Base-by-base conservation (phyloP, 2,113 vertebrate genomes). In the Oryzias melastigma region DNA sequence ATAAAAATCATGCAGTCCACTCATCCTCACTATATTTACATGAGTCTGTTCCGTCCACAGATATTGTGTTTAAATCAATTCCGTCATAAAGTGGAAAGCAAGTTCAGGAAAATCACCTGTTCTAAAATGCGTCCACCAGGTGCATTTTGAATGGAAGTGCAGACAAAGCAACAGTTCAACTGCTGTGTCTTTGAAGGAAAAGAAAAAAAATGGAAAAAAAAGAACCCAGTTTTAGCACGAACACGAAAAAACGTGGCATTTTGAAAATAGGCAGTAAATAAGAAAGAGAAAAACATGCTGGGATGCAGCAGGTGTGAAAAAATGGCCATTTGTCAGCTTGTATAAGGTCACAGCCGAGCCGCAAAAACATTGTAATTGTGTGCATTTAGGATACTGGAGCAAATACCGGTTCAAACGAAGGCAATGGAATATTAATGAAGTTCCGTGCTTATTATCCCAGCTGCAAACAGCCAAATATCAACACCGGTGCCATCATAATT, bases 271-370 rank as follows among this genome's bases (percentile, higher is more conserved):
- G 59, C 77, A 58, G 68, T 86, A 85, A 90, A 90, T 74, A 84
- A 87, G 42, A 57, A 69, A 63, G 56, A 58, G 72, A 52, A 58
- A 73, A 60, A 71, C 59, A 77, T 76, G 77, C 64, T 64, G 52
- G 49, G 64, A 77, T 57, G 45, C 64, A 77, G 54, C 77, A 56
- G 58, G 41, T 78, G 60, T 74, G 72, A 85, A 78, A 65, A 85
- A 87, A 80, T 76, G 80, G 62, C 74, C 77, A 77, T 91, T 88
- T 89, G 83, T 91, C 88, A 89, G 80, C 71, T 71, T 24, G 75
- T 83, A 87, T 80, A 88, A 89, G 89, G 87, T 87, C 89, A 89
- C 65, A 29, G 52, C 77, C 77, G 80, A 84, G 81, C 75, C 81
- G 58, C 19, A 73, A 70, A 56, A 40, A 53, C 72, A 27, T 42